A percentile compares a stretch with the other conserved stretches of the same genome.
phyloP scores from a whole-genome alignment of 2,888 invertebrate species.

The Noctua pronuba region DNA sequence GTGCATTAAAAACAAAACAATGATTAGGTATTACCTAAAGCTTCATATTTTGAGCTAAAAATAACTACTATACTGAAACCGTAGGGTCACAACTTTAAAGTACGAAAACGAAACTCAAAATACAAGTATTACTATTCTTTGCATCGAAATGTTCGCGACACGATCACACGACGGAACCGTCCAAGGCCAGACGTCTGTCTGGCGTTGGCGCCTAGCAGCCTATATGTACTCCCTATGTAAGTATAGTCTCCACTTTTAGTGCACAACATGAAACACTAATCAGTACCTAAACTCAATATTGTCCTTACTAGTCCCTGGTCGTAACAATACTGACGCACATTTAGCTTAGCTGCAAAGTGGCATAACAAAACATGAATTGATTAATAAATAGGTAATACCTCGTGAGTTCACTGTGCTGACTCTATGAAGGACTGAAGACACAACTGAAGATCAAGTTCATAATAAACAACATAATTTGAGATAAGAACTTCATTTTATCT shows the following conservation, averaged over 20 bases:
- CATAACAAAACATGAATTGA: background rate
- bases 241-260: background rate
- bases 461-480: background rate
- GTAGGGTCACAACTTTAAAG: background rate
- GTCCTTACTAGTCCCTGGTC: background rate
- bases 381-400: background rate
- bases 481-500: background rate
- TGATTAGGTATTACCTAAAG: background rate
- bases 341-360: background rate
- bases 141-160: slow-evolving; percentile 1
- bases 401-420: background rate
- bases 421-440: background rate
- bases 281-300: background rate
- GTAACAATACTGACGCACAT: background rate
- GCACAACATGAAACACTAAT: background rate
- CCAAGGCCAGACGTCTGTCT: slow-evolving; percentile 28
- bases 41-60: background rate
- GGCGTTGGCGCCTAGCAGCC: background rate
- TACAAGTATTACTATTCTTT: background rate
- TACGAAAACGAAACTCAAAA: background rate
- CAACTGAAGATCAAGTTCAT: background rate
- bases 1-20: background rate
- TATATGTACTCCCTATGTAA: background rate
- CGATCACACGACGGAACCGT: background rate
- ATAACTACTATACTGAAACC: background rate